A percentile compares a stretch with the other conserved stretches of the same genome.
phyloP scores from a whole-genome alignment of 2,113 vertebrate genomes.

The Cyprinodon variegatus region DNA sequence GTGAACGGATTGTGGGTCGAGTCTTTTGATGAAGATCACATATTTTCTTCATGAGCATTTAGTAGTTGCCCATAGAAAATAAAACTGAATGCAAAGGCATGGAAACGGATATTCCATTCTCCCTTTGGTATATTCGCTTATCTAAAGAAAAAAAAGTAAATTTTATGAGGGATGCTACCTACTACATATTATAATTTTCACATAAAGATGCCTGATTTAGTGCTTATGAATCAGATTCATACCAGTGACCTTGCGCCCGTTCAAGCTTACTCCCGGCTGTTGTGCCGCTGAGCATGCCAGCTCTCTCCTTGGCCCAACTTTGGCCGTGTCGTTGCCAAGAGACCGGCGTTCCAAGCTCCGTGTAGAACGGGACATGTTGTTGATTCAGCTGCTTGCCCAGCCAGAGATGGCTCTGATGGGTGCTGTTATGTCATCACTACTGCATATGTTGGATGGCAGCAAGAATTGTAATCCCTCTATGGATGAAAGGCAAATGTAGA shows the following conservation, averaged over 20 bases:
- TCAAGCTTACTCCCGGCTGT: slow-evolving; percentile 45
- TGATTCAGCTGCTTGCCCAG: slow-evolving; percentile 66
- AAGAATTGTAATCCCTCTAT: slow-evolving; percentile 20
- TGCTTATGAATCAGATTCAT: slow-evolving; percentile 42
- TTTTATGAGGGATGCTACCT: not conserved
- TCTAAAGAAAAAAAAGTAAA: not conserved
- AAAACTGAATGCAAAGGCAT: not conserved
- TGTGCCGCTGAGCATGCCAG: slow-evolving; percentile 48
- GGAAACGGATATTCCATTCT: not conserved
- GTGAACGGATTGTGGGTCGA: not conserved
- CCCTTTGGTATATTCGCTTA: not conserved
- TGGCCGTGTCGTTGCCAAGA: slow-evolving; percentile 75
- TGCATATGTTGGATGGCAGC: slow-evolving; percentile 15
- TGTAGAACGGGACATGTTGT: slow-evolving; percentile 73
- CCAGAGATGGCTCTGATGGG: slow-evolving; percentile 67
- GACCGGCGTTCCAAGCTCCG: slow-evolving; percentile 66
- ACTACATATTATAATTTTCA: not conserved
- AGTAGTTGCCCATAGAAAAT: not conserved
- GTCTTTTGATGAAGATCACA: not conserved
- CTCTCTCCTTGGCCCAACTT: slow-evolving; percentile 48
- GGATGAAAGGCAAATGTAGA: slow-evolving; percentile 20
- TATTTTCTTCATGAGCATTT: not conserved
- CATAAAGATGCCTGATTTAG: slow-evolving; percentile 48
- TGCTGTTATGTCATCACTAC: slow-evolving; percentile 62
- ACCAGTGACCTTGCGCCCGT: slow-evolving; percentile 50